phyloP scores from a whole-genome alignment of 2,113 vertebrate species.

The Casuarius casuarius region DNA sequence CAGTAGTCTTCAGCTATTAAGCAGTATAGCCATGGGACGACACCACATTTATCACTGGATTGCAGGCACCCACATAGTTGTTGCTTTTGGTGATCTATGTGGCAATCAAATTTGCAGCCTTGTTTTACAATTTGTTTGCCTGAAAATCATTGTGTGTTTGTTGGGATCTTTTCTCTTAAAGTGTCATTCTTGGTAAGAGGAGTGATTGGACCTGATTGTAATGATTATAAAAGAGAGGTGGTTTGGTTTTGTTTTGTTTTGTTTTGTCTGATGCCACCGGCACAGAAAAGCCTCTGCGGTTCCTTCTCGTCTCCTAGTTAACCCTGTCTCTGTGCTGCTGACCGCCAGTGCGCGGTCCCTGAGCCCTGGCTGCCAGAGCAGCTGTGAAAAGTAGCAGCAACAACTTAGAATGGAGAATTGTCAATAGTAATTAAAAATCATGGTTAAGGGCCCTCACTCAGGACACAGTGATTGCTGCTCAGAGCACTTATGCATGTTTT shows the following conservation, averaged over 20 bases:
- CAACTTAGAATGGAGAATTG: not conserved
- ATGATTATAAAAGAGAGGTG: not conserved
- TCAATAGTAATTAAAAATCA: not conserved
- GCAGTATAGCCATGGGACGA: not conserved
- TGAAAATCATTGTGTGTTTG: not conserved
- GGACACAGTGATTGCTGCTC: not conserved
- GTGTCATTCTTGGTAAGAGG: not conserved
- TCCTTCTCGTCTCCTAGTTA: not conserved
- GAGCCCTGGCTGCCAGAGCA: not conserved
- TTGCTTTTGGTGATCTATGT: rapidly evolving
- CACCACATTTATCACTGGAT: not conserved
- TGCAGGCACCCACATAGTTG: not conserved
- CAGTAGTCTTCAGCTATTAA: not conserved
- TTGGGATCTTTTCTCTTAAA: not conserved
- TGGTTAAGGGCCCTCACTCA: not conserved
- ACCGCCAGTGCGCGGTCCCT: not conserved
- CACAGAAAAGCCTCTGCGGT: not conserved
- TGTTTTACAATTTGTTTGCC: not conserved
- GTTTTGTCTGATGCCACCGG: not conserved
- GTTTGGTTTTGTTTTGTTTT: not conserved
- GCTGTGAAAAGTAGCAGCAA: not conserved
- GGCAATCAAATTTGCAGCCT: not conserved
- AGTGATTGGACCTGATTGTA: not conserved
- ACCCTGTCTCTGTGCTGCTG: not conserved
- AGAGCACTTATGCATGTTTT: not conserved